phyloP scores from a whole-genome alignment of 1,140 invertebrate species.

The Calosoma granatense region DNA sequence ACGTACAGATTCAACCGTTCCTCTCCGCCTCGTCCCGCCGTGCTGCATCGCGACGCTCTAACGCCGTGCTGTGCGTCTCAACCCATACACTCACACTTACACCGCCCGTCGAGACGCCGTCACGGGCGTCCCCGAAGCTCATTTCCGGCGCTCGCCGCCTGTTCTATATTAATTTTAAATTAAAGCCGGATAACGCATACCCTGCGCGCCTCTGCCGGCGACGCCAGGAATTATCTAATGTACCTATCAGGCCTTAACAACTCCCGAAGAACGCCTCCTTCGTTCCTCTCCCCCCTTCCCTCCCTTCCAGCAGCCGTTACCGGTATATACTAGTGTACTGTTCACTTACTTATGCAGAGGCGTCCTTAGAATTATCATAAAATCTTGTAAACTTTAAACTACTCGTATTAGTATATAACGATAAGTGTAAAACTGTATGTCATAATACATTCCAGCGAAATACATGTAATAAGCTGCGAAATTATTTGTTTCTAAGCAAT shows the following conservation, averaged over 20 bases:
- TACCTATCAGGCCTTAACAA: slow-evolving; percentile 15
- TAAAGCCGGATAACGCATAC: slow-evolving; percentile 43
- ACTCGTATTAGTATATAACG: too few relatives aligned
- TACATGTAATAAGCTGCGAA: too few relatives aligned
- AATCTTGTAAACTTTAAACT: too few relatives aligned
- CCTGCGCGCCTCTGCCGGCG: slow-evolving; percentile 26
- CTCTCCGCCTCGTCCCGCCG: background rate
- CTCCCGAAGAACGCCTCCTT: background rate
- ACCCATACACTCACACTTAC: background rate
- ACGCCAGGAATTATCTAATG: slow-evolving; percentile 41
- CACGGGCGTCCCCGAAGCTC: slow-evolving; percentile 36
- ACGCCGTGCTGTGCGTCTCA: background rate
- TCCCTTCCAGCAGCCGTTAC: background rate
- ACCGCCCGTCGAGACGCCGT: slow-evolving; percentile 19
- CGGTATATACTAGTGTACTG: too few relatives aligned
- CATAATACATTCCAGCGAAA: too few relatives aligned
- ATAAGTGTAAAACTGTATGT: too few relatives aligned
- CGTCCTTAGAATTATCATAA: too few relatives aligned
- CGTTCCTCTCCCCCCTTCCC: background rate
- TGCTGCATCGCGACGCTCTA: background rate
- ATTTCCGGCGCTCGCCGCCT: slow-evolving; percentile 46
- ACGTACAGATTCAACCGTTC: background rate
- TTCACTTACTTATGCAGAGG: too few relatives aligned
- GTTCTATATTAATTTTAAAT: slow-evolving; percentile 52
- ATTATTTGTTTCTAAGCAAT: too few relatives aligned